Evolutionary conservation across 30 jellyfish, hydroid and myxozoan genomes (phyloP).

Genomic region (Hydractinia symbiolongicarpus): DNA sequence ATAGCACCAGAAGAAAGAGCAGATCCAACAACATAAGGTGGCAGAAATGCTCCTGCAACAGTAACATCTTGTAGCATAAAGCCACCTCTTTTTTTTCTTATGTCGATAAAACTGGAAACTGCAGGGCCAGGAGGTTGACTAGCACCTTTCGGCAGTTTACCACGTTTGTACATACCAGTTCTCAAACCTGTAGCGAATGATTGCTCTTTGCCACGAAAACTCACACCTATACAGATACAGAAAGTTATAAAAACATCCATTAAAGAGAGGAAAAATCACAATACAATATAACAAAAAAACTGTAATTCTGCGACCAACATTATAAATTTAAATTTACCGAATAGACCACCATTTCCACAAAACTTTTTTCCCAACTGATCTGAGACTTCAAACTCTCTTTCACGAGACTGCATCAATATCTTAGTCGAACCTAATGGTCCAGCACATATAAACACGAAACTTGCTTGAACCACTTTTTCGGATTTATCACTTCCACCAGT

Average conservation of each 20-base stretch:
- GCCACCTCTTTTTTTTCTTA: constrained; percentile 78
- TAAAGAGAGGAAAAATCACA: neutral
- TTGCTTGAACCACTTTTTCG: constrained; percentile 70
- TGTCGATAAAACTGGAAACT: constrained; percentile 83
- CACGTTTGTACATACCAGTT: constrained; percentile 92
- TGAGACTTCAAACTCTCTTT: constrained; percentile 84
- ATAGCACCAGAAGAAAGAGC: constrained; percentile 93
- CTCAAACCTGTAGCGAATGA: constrained; percentile 85
- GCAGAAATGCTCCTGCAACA: constrained; percentile 75
- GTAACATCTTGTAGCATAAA: constrained; percentile 85
- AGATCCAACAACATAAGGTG: constrained; percentile 90
- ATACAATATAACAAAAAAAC: neutral
- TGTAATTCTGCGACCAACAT: no score
- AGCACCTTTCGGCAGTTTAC: constrained; percentile 72
- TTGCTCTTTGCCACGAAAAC: constrained; percentile 76
- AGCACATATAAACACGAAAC: constrained; percentile 74
- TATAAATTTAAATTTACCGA: constrained; percentile 40
- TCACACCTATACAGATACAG: constrained; percentile 55
- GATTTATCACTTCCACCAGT: constrained; percentile 49
- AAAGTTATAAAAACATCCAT: neutral
- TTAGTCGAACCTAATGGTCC: constrained; percentile 95
- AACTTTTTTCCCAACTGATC: constrained; percentile 77
- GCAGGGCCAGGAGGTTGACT: constrained; percentile 86
- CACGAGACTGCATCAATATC: constrained; percentile 61
- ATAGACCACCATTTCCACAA: constrained; percentile 84